phyloP scores from a whole-genome alignment of 2,888 invertebrate species.

The Sarcophaga carnaria region DNA sequence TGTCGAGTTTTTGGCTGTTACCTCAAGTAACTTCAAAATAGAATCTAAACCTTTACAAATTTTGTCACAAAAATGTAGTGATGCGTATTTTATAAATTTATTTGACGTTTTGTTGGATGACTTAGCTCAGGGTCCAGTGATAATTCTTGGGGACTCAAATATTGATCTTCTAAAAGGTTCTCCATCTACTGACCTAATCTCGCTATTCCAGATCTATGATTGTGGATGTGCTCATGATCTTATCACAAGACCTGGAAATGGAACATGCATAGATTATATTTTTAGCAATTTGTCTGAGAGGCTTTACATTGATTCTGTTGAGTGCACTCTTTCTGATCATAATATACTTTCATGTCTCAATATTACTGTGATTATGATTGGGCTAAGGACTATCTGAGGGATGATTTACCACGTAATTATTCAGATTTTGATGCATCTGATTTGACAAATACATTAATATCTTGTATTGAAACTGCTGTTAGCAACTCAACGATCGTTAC shows the following conservation, averaged over 20 bases:
- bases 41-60: constrained; percentile 10
- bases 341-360: constrained; percentile 3
- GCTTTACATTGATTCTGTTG: constrained; percentile 12
- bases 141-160: too few relatives aligned
- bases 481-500: neutral
- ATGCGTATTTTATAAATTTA: neutral
- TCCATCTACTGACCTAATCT: neutral
- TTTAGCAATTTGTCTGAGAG: constrained; percentile 12
- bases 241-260: too few relatives aligned
- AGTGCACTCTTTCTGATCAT: neutral
- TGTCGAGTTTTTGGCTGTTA: constrained; percentile 4
- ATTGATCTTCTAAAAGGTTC: too few relatives aligned
- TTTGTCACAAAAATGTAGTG: constrained; percentile 10
- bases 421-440: neutral
- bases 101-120: neutral
- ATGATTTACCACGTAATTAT: neutral
- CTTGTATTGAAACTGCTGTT: neutral
- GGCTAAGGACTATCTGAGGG: neutral
- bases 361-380: constrained; percentile 4
- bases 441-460: constrained; percentile 5
- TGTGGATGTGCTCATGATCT: constrained; percentile 1
- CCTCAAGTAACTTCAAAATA: constrained; percentile 1
- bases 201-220: constrained; percentile 3
- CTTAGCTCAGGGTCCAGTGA: too few relatives aligned
- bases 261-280: neutral